Conservation (phyloP, 2,888 invertebrate genomes). For the Eurytoma adleriae region DNA sequence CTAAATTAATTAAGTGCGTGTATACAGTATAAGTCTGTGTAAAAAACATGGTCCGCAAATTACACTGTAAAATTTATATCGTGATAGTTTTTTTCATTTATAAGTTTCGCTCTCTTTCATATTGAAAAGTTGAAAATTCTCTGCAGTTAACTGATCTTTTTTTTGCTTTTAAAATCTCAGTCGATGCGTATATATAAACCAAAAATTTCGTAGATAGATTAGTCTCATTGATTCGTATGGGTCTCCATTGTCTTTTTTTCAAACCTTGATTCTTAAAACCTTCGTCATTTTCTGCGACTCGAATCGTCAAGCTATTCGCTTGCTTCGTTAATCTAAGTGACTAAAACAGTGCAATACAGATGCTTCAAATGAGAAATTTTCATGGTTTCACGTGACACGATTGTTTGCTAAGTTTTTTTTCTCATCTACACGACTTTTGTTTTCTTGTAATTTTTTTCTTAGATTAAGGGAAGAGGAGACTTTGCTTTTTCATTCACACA, state of each 20-base stretch:
- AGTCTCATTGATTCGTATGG: slow-evolving; percentile 3
- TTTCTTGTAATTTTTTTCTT: slow-evolving; percentile 19
- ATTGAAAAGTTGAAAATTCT: slow-evolving; percentile 54
- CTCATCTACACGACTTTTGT: slow-evolving; percentile 19
- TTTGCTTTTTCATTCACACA: slow-evolving; percentile 27
- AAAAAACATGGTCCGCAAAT: slow-evolving; percentile 64
- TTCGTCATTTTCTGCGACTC: slow-evolving; percentile 1
- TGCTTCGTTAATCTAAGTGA: slow-evolving; percentile 6
- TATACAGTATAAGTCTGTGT: slow-evolving; percentile 61
- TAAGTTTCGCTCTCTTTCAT: slow-evolving; percentile 36
- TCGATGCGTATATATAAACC: slow-evolving; percentile 48
- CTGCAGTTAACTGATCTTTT: slow-evolving; percentile 35
- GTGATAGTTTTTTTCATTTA: slow-evolving; percentile 46
- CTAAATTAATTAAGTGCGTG: slow-evolving; percentile 54
- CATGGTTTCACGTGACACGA: slow-evolving; percentile 4
- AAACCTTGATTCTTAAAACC: neutral
- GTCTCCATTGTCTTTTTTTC: slow-evolving; percentile 19
- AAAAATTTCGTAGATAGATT: slow-evolving; percentile 46
- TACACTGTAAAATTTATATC: slow-evolving; percentile 61
- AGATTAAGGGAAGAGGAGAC: slow-evolving; percentile 21
- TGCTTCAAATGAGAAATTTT: slow-evolving; percentile 27
- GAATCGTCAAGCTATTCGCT: slow-evolving; percentile 13
- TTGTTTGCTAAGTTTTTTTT: slow-evolving; percentile 12
- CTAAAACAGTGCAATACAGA: slow-evolving; percentile 34
- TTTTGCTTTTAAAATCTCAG: slow-evolving; percentile 32